Percentiles rank a stretch among this genome's conserved stretches.
Conservation (phyloP, 2,888 invertebrate genomes). For the Cactoblastis cactorum region DNA sequence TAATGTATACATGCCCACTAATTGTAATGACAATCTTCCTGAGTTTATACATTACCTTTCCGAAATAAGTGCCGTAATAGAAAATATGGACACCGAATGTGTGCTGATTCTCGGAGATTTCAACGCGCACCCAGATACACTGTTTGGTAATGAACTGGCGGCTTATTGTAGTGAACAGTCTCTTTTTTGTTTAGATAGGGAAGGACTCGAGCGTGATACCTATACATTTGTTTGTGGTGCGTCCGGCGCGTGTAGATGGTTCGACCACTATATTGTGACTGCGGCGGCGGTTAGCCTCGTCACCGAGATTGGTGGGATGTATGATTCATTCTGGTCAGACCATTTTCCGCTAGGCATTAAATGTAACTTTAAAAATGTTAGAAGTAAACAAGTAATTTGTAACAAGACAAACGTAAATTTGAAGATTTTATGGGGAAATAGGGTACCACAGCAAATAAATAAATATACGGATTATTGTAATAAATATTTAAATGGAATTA, state of each 20-base stretch:
- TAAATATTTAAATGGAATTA: too few species aligned
- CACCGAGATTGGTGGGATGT: neutral
- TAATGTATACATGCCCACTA: constrained; percentile 1
- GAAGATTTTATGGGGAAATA: neutral
- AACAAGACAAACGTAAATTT: neutral
- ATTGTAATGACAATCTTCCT: constrained; percentile 1
- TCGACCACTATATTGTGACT: neutral
- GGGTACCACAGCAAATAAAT: neutral
- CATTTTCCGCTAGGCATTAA: neutral
- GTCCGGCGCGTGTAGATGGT: neutral
- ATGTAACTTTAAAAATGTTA: neutral
- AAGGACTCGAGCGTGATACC: neutral
- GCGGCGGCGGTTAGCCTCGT: neutral
- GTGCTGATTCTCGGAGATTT: neutral
- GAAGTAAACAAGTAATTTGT: neutral
- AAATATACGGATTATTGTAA: too few species aligned
- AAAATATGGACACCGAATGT: neutral
- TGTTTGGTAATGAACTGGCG: neutral
- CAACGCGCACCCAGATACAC: neutral
- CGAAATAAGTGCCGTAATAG: neutral
- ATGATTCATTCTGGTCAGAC: neutral
- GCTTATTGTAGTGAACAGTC: constrained; percentile 1
- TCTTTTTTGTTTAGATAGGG: neutral
- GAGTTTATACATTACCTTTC: neutral
- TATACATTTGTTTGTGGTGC: neutral